Evolutionary conservation across 2,113 vertebrate genomes (phyloP).

Genomic region (Saccopteryx leptura): DNA sequence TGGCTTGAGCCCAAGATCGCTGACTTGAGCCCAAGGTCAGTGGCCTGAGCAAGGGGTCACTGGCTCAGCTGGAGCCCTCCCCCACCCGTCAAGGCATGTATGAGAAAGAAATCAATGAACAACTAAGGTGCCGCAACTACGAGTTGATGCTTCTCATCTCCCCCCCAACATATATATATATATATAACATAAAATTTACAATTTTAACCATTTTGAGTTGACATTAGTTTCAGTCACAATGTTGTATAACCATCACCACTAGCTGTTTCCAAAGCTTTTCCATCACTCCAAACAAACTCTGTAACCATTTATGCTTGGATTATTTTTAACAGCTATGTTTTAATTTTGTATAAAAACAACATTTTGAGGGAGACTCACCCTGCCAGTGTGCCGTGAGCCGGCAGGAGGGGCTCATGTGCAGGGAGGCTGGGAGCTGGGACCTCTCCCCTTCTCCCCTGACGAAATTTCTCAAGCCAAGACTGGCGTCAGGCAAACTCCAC

Average conservation of each 20-base stretch:
- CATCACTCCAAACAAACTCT: background rate
- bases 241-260: too few species aligned
- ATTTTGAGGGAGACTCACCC: background rate
- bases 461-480: background rate
- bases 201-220: background rate
- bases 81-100: too few species aligned
- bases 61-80: too few species aligned
- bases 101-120: too few species aligned
- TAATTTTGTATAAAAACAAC: background rate
- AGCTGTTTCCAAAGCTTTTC: background rate
- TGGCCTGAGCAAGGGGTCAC: too few species aligned
- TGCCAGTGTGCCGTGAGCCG: background rate
- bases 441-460: background rate
- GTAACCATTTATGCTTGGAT: background rate
- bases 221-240: background rate
- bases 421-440: background rate
- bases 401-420: background rate
- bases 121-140: too few species aligned
- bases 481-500: background rate
- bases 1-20: too few species aligned
- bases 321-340: background rate
- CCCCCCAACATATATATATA: too few species aligned
- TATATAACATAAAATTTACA: background rate
- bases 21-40: too few species aligned
- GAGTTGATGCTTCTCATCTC: too few species aligned